Evolutionary conservation across 2,113 vertebrate species (phyloP), one percentile per base, ranked within the genome.

Genomic region (Pygoscelis antarcticus): DNA sequence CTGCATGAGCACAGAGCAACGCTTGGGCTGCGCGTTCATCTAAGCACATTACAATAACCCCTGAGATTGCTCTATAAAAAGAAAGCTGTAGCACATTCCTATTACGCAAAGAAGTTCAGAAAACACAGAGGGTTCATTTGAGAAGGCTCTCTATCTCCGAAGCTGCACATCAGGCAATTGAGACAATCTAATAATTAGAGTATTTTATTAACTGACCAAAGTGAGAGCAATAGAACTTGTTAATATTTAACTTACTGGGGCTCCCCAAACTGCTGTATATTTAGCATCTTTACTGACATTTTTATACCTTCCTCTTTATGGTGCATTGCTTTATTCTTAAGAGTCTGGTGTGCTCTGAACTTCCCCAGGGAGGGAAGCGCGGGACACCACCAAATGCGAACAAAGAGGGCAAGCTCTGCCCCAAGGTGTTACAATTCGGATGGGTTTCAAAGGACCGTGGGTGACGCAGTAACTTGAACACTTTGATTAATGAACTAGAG

Each of bases 181-280:
- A 93, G 34, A 17, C 87, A 29, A 80, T 21, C 18, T 30, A 60
- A 93, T 80, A 89, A 95, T 88, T 71, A 47, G 57, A 61, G 40
- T 20, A 80, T 90, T 96, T 91, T 23, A 96, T 95, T 86, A 92
- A 86, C 82, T 52, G 69, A 55, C 81, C 62, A 15, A 61, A 76
- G 70, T 3, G 82, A 64, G 90, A 94, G 61, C 87, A 65, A 34
- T 34, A 94, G 83, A 82, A 89, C 16, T 18, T 27, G 70, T 83
- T 88, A 83, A 62, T 61, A 27, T 61, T 94, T 74, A 78, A 86
- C 86, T 82, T 60, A 11, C 65, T 29, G 3, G 40, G 51, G 71
- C 55, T 93, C 90, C 89, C 85, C 66, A 77, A 90, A 69, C 81
- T 36, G 79, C 36, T 60, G 65, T 42, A 74, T 29, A 85, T 93